phyloP scores from a whole-genome alignment of 1,140 invertebrate genomes.

The Drosophila athabasca region DNA sequence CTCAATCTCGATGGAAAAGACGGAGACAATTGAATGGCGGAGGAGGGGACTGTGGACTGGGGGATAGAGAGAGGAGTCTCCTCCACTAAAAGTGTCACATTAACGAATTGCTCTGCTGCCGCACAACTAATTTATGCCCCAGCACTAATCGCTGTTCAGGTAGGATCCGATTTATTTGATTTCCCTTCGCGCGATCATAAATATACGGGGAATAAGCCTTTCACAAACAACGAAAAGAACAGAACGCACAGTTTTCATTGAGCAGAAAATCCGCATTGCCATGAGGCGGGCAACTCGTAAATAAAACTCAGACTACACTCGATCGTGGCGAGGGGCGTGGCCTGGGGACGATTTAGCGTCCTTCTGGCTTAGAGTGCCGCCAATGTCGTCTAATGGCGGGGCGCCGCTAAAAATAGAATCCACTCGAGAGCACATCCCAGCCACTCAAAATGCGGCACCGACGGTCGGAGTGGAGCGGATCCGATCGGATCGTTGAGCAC shows the following conservation, averaged over 20 bases:
- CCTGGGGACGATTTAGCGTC: slow-evolving; percentile 40
- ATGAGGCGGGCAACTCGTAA: slow-evolving; percentile 8
- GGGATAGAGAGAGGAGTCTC: slow-evolving; percentile 4
- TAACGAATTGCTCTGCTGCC: slow-evolving; percentile 70
- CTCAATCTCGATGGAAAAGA: too few species aligned
- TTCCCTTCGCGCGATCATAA: slow-evolving; percentile 11
- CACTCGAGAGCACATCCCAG: slow-evolving; percentile 67
- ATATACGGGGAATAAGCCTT: slow-evolving; percentile 58
- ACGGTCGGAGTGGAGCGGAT: slow-evolving; percentile 49
- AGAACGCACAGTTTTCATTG: slow-evolving; percentile 41
- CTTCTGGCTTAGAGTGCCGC: slow-evolving; percentile 59
- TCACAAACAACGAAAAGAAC: slow-evolving; percentile 34
- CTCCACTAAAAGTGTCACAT: slow-evolving; percentile 79
- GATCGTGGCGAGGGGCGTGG: slow-evolving; percentile 51
- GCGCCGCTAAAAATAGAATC: slow-evolving; percentile 77
- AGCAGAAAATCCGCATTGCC: slow-evolving; percentile 44
- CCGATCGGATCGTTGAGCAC: slow-evolving; percentile 39
- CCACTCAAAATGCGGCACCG: slow-evolving; percentile 74
- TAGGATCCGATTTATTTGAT: slow-evolving; percentile 69
- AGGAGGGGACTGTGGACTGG: slow-evolving; percentile 2
- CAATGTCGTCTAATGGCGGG: slow-evolving; percentile 67
- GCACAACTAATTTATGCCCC: slow-evolving; percentile 61
- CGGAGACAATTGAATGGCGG: background rate
- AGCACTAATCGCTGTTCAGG: slow-evolving; percentile 60
- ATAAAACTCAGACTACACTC: slow-evolving; percentile 23